Evolutionary conservation across 2,113 vertebrate species (phyloP).

Genomic region (Microtus oregoni): DNA sequence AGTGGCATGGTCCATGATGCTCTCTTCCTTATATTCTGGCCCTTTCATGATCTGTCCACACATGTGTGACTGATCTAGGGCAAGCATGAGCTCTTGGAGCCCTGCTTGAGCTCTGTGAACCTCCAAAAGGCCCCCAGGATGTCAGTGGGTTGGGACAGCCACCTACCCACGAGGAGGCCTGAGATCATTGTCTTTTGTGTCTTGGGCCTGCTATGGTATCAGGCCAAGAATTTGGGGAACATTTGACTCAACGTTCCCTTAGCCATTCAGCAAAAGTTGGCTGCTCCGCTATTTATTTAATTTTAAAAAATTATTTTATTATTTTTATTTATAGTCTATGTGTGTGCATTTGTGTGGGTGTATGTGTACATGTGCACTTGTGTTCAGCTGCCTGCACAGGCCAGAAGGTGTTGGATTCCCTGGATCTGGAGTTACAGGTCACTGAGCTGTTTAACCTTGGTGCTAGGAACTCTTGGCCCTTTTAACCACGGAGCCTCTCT

Average conservation of each 20-base stretch:
- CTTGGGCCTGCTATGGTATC: background rate
- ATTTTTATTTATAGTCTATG: background rate
- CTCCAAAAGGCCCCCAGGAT: background rate
- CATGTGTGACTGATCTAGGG: background rate
- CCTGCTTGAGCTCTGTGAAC: background rate
- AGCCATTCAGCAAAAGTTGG: background rate
- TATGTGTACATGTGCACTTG: background rate
- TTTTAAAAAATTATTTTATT: background rate
- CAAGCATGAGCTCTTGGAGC: background rate
- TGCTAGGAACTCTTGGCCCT: background rate
- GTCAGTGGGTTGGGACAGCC: background rate
- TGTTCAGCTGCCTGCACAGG: background rate
- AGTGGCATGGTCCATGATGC: no score
- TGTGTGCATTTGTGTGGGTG: background rate
- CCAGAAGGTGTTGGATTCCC: background rate
- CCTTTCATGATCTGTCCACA: background rate
- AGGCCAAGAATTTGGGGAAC: rapidly evolving
- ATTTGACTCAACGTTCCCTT: rapidly evolving
- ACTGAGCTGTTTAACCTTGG: background rate
- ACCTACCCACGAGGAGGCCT: background rate
- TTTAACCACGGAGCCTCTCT: background rate
- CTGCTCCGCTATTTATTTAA: background rate
- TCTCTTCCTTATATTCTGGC: background rate
- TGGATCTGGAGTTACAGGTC: background rate
- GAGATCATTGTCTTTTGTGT: background rate